Percentiles rank a stretch among this genome's conserved stretches.
Conservation (phyloP, 2,888 invertebrate species). For the Phorcus lineatus region DNA sequence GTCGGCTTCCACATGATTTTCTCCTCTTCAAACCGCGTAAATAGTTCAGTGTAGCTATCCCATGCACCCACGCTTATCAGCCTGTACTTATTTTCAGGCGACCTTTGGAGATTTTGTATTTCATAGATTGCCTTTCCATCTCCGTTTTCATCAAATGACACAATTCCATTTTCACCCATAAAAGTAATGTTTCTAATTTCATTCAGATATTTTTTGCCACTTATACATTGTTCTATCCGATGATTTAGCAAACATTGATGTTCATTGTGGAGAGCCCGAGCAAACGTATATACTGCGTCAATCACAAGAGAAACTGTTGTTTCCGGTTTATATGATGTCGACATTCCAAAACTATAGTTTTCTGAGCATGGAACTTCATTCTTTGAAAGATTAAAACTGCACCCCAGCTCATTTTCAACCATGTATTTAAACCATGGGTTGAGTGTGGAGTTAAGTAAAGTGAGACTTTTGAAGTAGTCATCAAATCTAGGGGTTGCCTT, state of each 20-base stretch:
- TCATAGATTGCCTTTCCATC: conserved; percentile 40
- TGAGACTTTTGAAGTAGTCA: conserved; percentile 37
- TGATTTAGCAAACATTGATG: background rate
- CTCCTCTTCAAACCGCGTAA: conserved; percentile 7
- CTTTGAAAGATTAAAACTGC: conserved; percentile 8
- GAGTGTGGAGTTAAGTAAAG: background rate
- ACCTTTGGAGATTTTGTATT: conserved; percentile 30
- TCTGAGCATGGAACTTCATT: background rate
- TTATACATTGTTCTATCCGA: conserved; percentile 29
- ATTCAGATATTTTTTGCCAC: conserved; percentile 11
- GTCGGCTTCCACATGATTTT: conserved; percentile 24
- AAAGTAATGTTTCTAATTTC: conserved; percentile 35
- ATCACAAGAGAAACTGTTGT: conserved; percentile 41
- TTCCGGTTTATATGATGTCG: conserved; percentile 33
- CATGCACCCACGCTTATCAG: conserved; percentile 35
- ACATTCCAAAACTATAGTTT: background rate
- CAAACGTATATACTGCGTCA: conserved; percentile 47
- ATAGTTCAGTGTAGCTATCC: conserved; percentile 29
- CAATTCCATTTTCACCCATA: conserved; percentile 33
- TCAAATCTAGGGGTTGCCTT: conserved; percentile 43
- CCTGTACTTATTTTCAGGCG: background rate
- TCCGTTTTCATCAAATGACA: conserved; percentile 41
- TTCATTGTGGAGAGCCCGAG: conserved; percentile 35
- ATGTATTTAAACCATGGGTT: conserved; percentile 51
- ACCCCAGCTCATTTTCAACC: conserved; percentile 38